Base-by-base conservation (phyloP, 2,113 vertebrate species). In the Myxocyprinus asiaticus region DNA sequence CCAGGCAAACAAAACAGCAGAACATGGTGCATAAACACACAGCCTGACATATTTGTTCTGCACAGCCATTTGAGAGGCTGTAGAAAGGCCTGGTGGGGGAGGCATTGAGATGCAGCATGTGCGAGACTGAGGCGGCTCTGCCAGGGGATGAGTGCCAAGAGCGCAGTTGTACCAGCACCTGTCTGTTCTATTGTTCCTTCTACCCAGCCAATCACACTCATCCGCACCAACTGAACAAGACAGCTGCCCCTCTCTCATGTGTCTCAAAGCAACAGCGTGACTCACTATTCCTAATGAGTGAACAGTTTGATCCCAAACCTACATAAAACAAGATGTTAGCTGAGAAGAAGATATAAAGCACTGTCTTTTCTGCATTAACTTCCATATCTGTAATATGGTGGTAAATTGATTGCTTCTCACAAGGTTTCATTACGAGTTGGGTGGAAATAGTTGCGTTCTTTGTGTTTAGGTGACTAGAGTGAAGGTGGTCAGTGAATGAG, bases 401-500 rank as follows among this genome's bases (percentile, higher is more conserved):
- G 7, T 33, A 45, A 47, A 61, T 72, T 53, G n/a, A 61, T 73
- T 33, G 71, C 5, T 14, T 22, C 15, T 8, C 15, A 3, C 15
- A 17, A 42, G 48, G 48, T 65, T 66, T 43, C 22, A n/a, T 65
- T 14, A 33, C n/a, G 80, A 56, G 44, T 33, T 17, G 14, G n/a
- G 53, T 9, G 47, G 10, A 42, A 44, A 4, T 45, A 22, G 55
- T 44, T n/a, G 61, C 50, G 22, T 69, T 58, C n/a, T 59, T 14
- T 77, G 63, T 53, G 47, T 62, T 17, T 14, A 4, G 17, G 15
- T 63, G 69, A 73, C 8, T 66, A 50, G 68, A 74, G 78, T 75
- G 61, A 79, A 15, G 0, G 9, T 55, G 77, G 44, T 55, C 79
- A 87, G 83, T 86, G 83, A 88, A 90, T 83, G 81, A 86, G 53